These are phyloP conservation scores for Stenotaenia linearis DNA, from an alignment of 2,888 invertebrate species.

Conservation along the genomic window DNA sequence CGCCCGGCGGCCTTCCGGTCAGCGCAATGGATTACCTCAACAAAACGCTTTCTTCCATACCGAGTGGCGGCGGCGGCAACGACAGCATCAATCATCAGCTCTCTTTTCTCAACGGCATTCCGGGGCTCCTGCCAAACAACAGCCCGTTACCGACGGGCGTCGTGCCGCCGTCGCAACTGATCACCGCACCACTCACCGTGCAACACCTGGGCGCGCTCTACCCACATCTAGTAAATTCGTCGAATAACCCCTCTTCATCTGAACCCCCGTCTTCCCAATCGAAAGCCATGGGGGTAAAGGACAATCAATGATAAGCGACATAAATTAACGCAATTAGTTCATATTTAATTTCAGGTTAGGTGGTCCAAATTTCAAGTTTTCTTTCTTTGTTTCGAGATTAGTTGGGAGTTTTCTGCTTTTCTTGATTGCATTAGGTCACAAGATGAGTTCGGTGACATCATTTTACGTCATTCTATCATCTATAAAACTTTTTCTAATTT, in stretches of 20 bases:
- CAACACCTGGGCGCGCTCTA: constrained; percentile 34
- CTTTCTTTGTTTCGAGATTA: neutral
- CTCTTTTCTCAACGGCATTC: constrained; percentile 32
- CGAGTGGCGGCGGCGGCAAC: constrained; percentile 7
- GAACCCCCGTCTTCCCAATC: constrained; percentile 7
- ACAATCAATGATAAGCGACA: neutral
- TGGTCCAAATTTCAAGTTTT: neutral
- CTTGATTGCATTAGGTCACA: neutral
- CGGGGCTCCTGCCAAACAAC: constrained; percentile 27
- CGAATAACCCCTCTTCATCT: neutral
- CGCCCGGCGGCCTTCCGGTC: constrained; percentile 33
- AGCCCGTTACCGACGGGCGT: neutral
- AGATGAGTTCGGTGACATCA: neutral
- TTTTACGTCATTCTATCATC: neutral
- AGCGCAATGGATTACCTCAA: constrained; percentile 36
- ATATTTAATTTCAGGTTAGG: neutral
- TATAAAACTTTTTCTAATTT: neutral
- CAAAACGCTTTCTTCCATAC: constrained; percentile 34
- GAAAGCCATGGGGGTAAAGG: neutral
- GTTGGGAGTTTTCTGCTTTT: neutral
- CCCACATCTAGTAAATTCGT: constrained; percentile 31
- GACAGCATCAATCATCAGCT: constrained; percentile 17
- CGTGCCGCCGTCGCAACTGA: constrained; percentile 31
- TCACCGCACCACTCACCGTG: constrained; percentile 34
- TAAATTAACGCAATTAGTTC: neutral